A percentile compares a stretch with the other conserved stretches of the same genome.
These are phyloP conservation scores for Furcifer pardalis DNA, from an alignment of 2,797 vertebrate species.

Conservation along the genomic window DNA sequence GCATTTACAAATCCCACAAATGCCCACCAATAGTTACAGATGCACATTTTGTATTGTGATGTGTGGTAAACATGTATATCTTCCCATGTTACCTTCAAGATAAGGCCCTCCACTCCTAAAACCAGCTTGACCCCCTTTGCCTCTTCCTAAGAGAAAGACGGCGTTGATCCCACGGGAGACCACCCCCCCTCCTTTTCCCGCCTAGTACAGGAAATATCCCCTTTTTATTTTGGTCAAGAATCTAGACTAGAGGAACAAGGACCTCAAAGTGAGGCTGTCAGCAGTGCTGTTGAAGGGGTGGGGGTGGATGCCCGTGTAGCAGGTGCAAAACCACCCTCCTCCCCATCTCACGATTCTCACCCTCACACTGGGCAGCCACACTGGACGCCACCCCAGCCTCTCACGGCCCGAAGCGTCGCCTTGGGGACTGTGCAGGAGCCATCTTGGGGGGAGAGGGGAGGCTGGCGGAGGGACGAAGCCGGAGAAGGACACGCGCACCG, in stretches of 20 bases:
- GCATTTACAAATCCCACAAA: background rate
- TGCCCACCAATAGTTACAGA: background rate
- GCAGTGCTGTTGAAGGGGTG: background rate
- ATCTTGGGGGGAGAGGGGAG: constrained; percentile 13
- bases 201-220: background rate
- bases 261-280: background rate
- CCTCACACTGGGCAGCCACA: background rate
- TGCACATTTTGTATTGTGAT: background rate
- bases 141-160: background rate
- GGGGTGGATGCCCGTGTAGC: background rate
- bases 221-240: background rate
- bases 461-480: background rate
- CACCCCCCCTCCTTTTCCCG: background rate
- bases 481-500: background rate
- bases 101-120: background rate
- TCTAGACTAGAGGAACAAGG: background rate
- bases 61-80: background rate
- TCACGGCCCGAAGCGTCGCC: background rate
- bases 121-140: background rate
- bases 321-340: background rate
- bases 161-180: background rate
- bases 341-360: background rate
- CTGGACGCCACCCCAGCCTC: background rate
- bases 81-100: background rate
- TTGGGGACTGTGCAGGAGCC: constrained; percentile 31